Conservation (phyloP, 1,140 invertebrate species). For the Nasonia giraulti region DNA sequence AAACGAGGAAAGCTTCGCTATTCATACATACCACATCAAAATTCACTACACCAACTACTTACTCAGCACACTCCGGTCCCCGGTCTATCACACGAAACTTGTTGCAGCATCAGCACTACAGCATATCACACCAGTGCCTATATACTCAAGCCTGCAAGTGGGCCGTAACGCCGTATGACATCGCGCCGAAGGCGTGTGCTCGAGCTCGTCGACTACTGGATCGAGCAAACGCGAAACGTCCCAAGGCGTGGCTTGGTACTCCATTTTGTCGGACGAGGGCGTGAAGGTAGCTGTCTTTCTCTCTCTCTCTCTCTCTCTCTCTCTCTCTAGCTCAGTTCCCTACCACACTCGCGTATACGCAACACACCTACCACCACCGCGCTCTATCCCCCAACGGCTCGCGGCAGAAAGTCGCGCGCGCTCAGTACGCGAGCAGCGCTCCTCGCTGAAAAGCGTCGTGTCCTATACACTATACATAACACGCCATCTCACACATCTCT, state of each 20-base stretch:
- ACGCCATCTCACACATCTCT: too few relatives aligned
- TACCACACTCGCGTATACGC: not conserved
- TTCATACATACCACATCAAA: too few relatives aligned
- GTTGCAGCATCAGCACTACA: too few relatives aligned
- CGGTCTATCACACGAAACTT: too few relatives aligned
- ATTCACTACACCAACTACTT: too few relatives aligned
- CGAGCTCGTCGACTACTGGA: not conserved
- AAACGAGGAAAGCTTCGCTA: too few relatives aligned
- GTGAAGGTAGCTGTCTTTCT: not conserved
- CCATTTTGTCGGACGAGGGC: conserved; percentile 38
- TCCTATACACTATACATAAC: not conserved
- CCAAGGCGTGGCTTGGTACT: conserved; percentile 21
- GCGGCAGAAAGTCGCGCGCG: not conserved
- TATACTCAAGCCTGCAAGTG: not conserved
- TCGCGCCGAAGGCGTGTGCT: not conserved
- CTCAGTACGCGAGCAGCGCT: conserved; percentile 4
- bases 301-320: too few relatives aligned
- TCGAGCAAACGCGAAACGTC: not conserved
- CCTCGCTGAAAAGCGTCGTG: not conserved
- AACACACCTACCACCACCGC: too few relatives aligned
- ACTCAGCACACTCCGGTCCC: too few relatives aligned
- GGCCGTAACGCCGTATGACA: not conserved
- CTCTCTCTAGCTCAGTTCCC: not conserved
- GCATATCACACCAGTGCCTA: too few relatives aligned
- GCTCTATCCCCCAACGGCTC: not conserved